Conservation (phyloP, 2,888 invertebrate genomes). For the Ceratothoa steindachneri region DNA sequence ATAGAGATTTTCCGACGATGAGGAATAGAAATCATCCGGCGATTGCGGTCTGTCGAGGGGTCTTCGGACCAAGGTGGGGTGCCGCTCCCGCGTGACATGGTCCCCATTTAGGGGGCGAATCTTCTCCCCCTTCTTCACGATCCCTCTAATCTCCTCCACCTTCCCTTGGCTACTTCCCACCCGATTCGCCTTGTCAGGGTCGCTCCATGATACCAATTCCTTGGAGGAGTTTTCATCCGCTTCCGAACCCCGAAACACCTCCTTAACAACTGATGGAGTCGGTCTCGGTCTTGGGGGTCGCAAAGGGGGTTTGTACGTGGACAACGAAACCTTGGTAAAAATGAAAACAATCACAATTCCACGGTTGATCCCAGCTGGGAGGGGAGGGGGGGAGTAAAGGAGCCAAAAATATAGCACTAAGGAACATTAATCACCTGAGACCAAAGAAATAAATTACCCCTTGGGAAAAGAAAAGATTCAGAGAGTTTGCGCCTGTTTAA, state of each 20-base stretch:
- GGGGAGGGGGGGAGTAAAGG: no score
- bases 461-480: no score
- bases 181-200: background rate
- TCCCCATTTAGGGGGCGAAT: background rate
- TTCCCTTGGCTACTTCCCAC: no score
- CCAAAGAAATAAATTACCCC: no score
- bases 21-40: background rate
- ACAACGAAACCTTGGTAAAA: no score
- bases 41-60: conserved; percentile 16
- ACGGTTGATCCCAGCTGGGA: no score
- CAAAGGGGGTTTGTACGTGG: background rate
- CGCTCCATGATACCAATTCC: background rate
- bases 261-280: background rate
- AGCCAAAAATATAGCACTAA: no score
- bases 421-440: no score
- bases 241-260: no score
- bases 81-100: background rate
- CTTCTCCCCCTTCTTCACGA: background rate
- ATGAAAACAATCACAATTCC: no score
- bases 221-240: background rate
- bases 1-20: background rate
- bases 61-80: conserved; percentile 3
- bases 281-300: background rate
- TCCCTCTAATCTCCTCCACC: background rate
- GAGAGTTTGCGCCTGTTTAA: no score